Conservation (phyloP, 2,888 invertebrate genomes). For the Caenorhabditis imperialis region DNA sequence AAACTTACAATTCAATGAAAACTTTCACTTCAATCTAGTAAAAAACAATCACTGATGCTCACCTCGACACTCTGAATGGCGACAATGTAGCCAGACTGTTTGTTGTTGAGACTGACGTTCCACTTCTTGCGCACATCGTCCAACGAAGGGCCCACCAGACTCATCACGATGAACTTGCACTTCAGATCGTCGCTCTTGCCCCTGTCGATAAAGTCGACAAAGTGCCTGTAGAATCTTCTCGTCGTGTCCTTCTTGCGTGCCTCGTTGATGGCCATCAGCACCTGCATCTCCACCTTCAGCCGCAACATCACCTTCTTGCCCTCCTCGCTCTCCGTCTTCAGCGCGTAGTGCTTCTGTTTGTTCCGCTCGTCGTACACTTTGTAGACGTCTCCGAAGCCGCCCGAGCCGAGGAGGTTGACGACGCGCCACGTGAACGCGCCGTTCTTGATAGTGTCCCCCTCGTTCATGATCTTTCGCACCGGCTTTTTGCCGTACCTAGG, state of each 20-base stretch:
- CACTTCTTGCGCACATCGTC: constrained; percentile 57
- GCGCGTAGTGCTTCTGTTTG: constrained; percentile 46
- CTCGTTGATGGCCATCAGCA: constrained; percentile 38
- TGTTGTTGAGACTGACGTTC: constrained; percentile 15
- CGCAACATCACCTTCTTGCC: constrained; percentile 58
- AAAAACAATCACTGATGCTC: background rate
- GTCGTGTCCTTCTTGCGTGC: constrained; percentile 8
- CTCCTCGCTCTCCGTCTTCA: constrained; percentile 60
- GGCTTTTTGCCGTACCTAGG: constrained; percentile 15
- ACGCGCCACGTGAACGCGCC: constrained; percentile 38
- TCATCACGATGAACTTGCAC: constrained; percentile 64
- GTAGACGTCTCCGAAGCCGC: constrained; percentile 65
- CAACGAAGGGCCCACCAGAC: constrained; percentile 58
- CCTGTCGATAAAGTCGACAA: constrained; percentile 59
- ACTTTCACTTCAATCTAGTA: constrained; percentile 1
- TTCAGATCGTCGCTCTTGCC: constrained; percentile 51
- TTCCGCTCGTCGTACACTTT: constrained; percentile 32
- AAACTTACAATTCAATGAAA: background rate
- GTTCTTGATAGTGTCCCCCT: constrained; percentile 29
- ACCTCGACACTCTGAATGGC: constrained; percentile 50
- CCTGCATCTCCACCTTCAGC: constrained; percentile 59
- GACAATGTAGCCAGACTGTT: constrained; percentile 32
- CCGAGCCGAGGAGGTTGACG: constrained; percentile 47
- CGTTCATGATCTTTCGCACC: constrained; percentile 40
- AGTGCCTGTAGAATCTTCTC: constrained; percentile 16